Evolutionary conservation across 2,797 vertebrate genomes (phyloP).

Genomic region (Crenichthys baileyi): DNA sequence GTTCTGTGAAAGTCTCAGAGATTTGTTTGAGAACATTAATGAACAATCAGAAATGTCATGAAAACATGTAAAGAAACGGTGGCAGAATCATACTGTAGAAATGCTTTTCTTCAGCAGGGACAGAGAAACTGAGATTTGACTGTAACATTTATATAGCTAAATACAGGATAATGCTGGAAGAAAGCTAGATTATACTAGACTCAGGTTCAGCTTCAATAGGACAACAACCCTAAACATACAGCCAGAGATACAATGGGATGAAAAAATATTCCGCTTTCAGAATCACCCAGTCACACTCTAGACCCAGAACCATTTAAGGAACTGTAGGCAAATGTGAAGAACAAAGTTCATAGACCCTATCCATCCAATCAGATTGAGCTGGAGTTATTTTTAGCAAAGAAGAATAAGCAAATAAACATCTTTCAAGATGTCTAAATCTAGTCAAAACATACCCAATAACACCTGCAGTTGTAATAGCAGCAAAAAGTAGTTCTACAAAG

Average conservation of each 20-base stretch:
- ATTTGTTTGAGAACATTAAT: background rate
- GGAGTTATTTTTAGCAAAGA: too few species aligned
- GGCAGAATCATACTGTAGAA: background rate
- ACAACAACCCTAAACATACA: background rate
- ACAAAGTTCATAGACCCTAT: too few species aligned
- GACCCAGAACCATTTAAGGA: background rate
- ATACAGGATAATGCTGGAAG: too few species aligned
- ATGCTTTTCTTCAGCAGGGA: background rate
- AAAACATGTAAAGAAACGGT: background rate
- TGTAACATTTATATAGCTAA: too few species aligned
- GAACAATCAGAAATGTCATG: background rate
- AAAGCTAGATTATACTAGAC: too few species aligned
- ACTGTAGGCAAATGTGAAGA: too few species aligned
- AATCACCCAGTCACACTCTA: background rate
- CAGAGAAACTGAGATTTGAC: background rate
- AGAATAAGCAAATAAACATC: background rate
- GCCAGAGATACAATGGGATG: background rate
- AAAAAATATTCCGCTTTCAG: background rate
- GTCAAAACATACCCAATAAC: background rate
- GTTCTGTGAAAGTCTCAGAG: background rate
- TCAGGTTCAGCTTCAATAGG: background rate
- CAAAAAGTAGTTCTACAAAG: background rate
- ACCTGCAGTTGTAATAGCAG: background rate
- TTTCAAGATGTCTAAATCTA: background rate
- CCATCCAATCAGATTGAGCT: background rate